Evolutionary conservation across 2,113 vertebrate species (phyloP), one percentile per base, ranked within the genome.

Genomic region (Aix galericulata): DNA sequence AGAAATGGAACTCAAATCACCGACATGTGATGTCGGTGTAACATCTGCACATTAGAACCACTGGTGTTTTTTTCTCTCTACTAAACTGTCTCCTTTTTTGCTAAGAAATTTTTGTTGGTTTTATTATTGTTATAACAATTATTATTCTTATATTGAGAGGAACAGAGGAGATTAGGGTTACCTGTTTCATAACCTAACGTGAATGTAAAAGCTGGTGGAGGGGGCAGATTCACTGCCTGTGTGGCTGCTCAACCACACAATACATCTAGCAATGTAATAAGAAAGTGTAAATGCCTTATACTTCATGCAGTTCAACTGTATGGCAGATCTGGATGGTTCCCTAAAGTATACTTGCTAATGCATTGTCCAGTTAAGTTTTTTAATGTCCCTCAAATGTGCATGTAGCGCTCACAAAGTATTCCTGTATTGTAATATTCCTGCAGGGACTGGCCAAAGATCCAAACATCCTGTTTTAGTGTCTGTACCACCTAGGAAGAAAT

Each of bases 401-500:
- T 50, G 31, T 6, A 86, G 42, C 8, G 2, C 75, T 86, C 83
- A 69, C 56, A 82, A 87, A 81, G 50, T 66, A 84, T 93, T 67
- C 27, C 20, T 82, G 66, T 32, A 75, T 32, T 69, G 50, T 89
- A 90, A 92, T 86, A 78, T 76, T 94, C 76, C 96, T 97, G 29
- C 66, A 1, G 90, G 88, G 93, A 90, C 80, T 26, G 48, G 52
- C 48, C 79, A 86, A 73, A 84, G 60, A 79, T 84, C 62, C 80
- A 68, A 95, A 89, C 80, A 91, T 93, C 88, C 90, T 95, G 69
- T 25, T 50, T 78, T 56, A 53, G 12, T 84, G 62, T 79, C 90
- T 79, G 62, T 76, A 96, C 93, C 93, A 93, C 96, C 96, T 92
- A 96, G 88, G 94, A 97, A 94, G 92, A 97, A 93, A 95, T 95